Conservation (phyloP, 2,113 vertebrate species). For the Tyto alba region DNA sequence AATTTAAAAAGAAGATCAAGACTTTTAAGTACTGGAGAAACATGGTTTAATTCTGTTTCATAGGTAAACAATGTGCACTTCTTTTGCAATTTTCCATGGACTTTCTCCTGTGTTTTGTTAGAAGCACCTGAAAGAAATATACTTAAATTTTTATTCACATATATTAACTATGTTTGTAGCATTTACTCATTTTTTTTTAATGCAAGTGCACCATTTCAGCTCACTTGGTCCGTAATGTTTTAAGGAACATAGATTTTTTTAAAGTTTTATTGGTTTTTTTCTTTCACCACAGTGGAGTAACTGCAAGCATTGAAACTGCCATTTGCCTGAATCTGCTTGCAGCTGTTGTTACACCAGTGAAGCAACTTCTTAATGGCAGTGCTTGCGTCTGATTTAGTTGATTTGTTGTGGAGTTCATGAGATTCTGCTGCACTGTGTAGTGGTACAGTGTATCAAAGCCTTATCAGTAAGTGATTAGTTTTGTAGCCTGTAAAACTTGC, state of each 20-base stretch:
- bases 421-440: background rate
- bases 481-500: background rate
- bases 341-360: background rate
- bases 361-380: background rate
- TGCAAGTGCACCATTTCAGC: background rate
- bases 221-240: background rate
- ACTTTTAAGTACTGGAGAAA: background rate
- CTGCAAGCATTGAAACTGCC: background rate
- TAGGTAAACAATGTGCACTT: background rate
- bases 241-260: background rate
- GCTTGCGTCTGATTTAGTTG: background rate
- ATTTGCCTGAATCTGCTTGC: background rate
- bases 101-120: background rate
- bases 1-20: background rate
- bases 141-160: background rate
- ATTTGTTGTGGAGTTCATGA: background rate
- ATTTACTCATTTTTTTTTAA: background rate
- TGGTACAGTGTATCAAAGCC: background rate
- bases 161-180: background rate
- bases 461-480: background rate
- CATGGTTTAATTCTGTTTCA: background rate
- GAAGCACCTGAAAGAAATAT: background rate
- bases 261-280: background rate
- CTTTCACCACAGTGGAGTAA: background rate
- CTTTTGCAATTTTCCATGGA: background rate